A percentile compares a stretch with the other conserved stretches of the same genome.
phyloP scores from a whole-genome alignment of 2,113 vertebrate genomes.

The Psephotus haematonotus region DNA sequence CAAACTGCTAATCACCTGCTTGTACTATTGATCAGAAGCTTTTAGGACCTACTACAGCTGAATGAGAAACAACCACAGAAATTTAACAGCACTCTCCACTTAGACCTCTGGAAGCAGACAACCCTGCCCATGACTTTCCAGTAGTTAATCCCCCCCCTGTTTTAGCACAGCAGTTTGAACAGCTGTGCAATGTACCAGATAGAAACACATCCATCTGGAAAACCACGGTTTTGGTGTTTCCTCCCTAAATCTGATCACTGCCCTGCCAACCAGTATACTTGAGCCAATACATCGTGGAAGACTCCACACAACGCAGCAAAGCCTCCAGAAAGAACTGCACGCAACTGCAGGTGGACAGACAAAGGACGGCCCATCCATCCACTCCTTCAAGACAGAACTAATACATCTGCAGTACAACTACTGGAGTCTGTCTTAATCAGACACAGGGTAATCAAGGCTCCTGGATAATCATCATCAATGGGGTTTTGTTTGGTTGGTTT shows the following conservation, averaged over 20 bases:
- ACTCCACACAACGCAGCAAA: neutral
- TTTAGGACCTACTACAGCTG: neutral
- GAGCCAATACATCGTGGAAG: neutral
- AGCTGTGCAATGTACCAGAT: neutral
- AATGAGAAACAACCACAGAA: conserved; percentile 7
- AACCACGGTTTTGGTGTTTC: neutral
- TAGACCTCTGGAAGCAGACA: neutral
- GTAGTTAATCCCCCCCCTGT: neutral
- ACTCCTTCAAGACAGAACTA: neutral
- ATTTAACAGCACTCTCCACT: neutral
- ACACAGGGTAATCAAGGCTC: neutral
- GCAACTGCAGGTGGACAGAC: neutral
- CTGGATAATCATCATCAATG: neutral
- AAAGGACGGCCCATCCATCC: no score
- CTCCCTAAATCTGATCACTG: neutral
- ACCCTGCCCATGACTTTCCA: neutral
- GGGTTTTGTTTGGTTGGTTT: neutral
- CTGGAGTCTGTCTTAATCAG: neutral
- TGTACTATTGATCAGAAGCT: conserved; percentile 25
- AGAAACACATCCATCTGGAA: neutral
- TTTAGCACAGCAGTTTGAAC: neutral
- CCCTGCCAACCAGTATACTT: neutral
- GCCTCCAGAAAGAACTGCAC: neutral
- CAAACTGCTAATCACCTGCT: conserved; percentile 20
- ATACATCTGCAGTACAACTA: neutral